Conservation (phyloP, 2,888 invertebrate genomes). For the Agonopterix heracliana region DNA sequence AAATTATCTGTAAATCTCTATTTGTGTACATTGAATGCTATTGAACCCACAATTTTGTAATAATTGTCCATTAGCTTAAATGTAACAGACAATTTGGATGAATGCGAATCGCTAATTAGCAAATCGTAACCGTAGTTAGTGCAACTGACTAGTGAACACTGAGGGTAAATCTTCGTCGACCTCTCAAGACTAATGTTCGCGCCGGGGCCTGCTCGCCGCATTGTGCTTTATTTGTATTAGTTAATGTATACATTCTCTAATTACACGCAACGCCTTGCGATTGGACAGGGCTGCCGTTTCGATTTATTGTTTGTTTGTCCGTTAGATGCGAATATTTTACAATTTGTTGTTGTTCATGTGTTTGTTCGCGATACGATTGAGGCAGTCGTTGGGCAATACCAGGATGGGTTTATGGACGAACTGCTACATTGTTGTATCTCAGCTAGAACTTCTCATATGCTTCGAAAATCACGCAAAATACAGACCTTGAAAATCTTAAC, state of each 20-base stretch:
- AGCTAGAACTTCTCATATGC: too few species aligned
- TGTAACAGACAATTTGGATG: too few species aligned
- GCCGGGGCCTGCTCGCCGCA: conserved; percentile 52
- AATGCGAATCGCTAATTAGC: too few species aligned
- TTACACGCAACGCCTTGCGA: conserved; percentile 69
- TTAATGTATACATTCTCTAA: conserved; percentile 76
- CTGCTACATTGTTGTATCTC: too few species aligned
- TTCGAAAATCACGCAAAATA: too few species aligned
- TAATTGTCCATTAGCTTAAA: too few species aligned
- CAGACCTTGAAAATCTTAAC: too few species aligned
- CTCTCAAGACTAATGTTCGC: conserved; percentile 67
- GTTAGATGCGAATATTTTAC: background rate
- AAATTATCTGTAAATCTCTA: too few species aligned
- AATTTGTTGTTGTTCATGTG: background rate
- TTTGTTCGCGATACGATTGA: background rate
- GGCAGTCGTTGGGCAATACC: too few species aligned
- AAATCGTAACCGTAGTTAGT: background rate
- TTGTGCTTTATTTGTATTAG: conserved; percentile 74
- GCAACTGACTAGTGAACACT: conserved; percentile 30
- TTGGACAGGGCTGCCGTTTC: conserved; percentile 45
- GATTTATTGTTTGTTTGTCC: background rate
- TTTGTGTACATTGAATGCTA: too few species aligned
- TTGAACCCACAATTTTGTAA: too few species aligned
- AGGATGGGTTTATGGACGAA: too few species aligned
- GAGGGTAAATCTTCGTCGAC: conserved; percentile 54